Conservation (phyloP, 2,888 invertebrate species). For the Ormyrus labotus region DNA sequence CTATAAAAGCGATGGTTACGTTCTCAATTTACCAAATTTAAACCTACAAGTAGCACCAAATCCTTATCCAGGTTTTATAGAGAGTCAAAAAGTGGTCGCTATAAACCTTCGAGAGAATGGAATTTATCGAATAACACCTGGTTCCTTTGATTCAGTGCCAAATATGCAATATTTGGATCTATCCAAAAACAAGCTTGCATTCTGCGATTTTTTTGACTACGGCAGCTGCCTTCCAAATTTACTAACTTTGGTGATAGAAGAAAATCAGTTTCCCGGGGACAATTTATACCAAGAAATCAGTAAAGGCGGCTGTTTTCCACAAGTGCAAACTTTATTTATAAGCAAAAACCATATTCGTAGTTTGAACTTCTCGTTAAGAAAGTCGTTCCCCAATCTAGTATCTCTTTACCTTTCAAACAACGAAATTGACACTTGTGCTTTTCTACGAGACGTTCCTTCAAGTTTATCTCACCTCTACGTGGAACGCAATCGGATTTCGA, state of each 20-base stretch:
- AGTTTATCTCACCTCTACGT: conserved; percentile 63
- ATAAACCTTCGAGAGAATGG: conserved; percentile 62
- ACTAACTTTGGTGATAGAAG: conserved; percentile 62
- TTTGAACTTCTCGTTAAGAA: conserved; percentile 59
- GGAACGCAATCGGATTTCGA: conserved; percentile 61
- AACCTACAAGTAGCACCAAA: conserved; percentile 54
- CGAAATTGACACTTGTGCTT: conserved; percentile 59
- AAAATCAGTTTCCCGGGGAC: conserved; percentile 60
- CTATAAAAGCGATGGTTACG: conserved; percentile 57
- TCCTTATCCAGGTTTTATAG: conserved; percentile 58
- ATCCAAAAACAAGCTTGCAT: conserved; percentile 63
- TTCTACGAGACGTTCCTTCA: conserved; percentile 59
- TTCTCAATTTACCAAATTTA: conserved; percentile 60
- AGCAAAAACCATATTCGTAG: conserved; percentile 61
- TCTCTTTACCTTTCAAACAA: conserved; percentile 66
- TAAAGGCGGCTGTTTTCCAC: conserved; percentile 60
- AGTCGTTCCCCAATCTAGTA: conserved; percentile 62
- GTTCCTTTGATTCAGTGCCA: conserved; percentile 61
- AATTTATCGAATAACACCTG: conserved; percentile 60
- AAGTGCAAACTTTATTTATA: conserved; percentile 62
- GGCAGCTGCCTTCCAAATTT: conserved; percentile 60
- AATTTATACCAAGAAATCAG: conserved; percentile 50
- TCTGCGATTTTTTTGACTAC: conserved; percentile 63
- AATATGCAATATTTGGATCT: conserved; percentile 64
- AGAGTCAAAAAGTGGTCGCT: conserved; percentile 61